Base-by-base conservation (phyloP, 37 sponge, comb jelly and placozoan species). In the Chondrilla cf. caribensis region DNA sequence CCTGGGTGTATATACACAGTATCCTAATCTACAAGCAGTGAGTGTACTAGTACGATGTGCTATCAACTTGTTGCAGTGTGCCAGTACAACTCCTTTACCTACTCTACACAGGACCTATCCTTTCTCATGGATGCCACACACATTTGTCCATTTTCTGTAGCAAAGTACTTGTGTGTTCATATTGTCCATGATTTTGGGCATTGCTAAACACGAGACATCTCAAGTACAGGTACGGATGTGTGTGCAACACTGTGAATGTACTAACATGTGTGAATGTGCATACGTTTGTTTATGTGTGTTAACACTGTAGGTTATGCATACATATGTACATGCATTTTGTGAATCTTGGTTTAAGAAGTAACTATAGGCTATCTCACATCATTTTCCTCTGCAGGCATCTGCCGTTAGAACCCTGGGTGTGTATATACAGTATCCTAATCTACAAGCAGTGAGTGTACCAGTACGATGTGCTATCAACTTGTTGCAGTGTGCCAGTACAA, bases 371-470 rank as follows among this genome's bases (percentile, higher is more conserved):
- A n/a, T n/a, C n/a, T n/a, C n/a, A n/a, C n/a, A n/a, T 55, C 17
- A 19, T 68, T 14, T 28, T 28, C 6, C 4, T 59, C 3, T 59
- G 8, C 6, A 68, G 70, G 70, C 70, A 3, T 68, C 70, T 68
- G 70, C 70, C 32, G 37, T 68, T 2, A 68, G 70, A 29, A 68
- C 70, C 35, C 70, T 68, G 3, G 70, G 70, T 2, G 37, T 68
- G 3, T 68, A 29, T 14, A 19, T 68, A 14, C 70, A 68, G 37
- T 68, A 35, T 68, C 35, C 37, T 29, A 19, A 21, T 9, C 70
- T 68, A 3, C 70, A 68, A 3, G 25, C 32, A 35, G 70, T 68
- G 37, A 68, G 70, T 68, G 32, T 28, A 35, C 37, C n/a, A n/a
- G n/a, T 2, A 26, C 25, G 7, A 2, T 26, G 25, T 5, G 25